Evolutionary conservation across 2,797 vertebrate species (phyloP).

Genomic region (Sebastes jordani): DNA sequence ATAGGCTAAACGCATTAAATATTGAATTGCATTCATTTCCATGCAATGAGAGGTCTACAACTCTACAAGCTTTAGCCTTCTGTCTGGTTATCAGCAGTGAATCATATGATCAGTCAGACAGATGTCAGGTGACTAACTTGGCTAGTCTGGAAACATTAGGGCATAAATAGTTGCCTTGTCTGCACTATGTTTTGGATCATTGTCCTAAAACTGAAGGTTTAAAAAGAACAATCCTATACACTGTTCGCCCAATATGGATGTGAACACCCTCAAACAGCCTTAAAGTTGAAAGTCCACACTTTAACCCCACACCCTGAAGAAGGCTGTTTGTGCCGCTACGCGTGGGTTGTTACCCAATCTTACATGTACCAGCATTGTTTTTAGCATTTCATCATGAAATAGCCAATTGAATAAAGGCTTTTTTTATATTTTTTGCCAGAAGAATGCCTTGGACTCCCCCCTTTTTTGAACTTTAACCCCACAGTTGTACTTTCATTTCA

Average conservation of each 20-base stretch:
- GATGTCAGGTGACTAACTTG: conserved; percentile 13
- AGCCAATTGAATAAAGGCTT: too few species aligned
- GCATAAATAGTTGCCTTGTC: conserved; percentile 1
- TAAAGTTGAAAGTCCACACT: neutral
- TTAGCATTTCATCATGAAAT: too few species aligned
- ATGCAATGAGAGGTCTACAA: neutral
- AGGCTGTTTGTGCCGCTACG: too few species aligned
- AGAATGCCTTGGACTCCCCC: too few species aligned
- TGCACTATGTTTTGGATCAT: neutral
- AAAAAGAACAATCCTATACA: neutral
- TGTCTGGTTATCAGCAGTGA: neutral
- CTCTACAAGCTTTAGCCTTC: neutral
- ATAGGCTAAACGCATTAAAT: neutral
- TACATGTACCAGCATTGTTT: too few species aligned
- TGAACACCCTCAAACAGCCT: neutral
- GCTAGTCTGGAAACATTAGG: neutral
- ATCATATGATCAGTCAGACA: neutral
- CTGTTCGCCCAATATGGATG: neutral
- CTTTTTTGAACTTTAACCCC: neutral
- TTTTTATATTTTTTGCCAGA: too few species aligned
- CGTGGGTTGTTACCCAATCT: too few species aligned
- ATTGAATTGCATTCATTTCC: neutral
- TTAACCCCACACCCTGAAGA: neutral
- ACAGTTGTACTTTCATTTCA: neutral
- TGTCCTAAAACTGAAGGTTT: neutral